Base-by-base conservation (phyloP, 2,888 invertebrate genomes). In the Diloba caeruleocephala region DNA sequence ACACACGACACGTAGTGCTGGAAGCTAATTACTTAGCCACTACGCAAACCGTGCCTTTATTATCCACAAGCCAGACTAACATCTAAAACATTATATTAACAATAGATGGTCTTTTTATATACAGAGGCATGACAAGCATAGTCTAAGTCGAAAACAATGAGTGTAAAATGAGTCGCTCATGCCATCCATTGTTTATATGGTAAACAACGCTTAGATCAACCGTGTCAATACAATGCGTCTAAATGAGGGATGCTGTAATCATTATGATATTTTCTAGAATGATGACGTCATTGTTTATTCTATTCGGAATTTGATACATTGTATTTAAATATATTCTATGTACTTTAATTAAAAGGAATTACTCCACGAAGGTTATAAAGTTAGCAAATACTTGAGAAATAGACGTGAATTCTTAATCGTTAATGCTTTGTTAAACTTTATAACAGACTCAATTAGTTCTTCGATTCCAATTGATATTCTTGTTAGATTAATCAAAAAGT, bases 111-210 rank as follows among this genome's bases (percentile, higher is more conserved):
- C 32, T 39, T 25, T 32, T 37, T 29, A 55, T 37, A 48, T 44
- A 55, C 29, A 59, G 7, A 3, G 8, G 31, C 33, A 39, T 43
- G 54, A 46, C 34, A 29, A 56, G 33, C 29, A 23, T 38, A 43
- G 33, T 49, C 14, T 54, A 53, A 53, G 52, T 58, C n/a, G n/a
- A 58, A 63, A 74, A 75, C 76, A 76, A 76, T 73, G 53, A 70
- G 46, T 34, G n/a, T 46, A 43, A 46, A 58, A 42, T 48, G 43
- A 46, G 43, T 48, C 7, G 29, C 32, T 46, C 34, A 41, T 25
- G 29, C 21, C 21, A 9, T 32, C 41, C 15, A 53, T 62, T 53
- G 58, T 65, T 53, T 49, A 19, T 39, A 0, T n/a, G 21, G 26
- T 44, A 57, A 50, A 65, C 57, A 65, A 52, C 36, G 39, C 42